Percentiles rank a stretch among this genome's conserved stretches.
These are phyloP conservation scores for Melipona beecheii DNA, from an alignment of 2,888 invertebrate species.

Conservation along the genomic window DNA sequence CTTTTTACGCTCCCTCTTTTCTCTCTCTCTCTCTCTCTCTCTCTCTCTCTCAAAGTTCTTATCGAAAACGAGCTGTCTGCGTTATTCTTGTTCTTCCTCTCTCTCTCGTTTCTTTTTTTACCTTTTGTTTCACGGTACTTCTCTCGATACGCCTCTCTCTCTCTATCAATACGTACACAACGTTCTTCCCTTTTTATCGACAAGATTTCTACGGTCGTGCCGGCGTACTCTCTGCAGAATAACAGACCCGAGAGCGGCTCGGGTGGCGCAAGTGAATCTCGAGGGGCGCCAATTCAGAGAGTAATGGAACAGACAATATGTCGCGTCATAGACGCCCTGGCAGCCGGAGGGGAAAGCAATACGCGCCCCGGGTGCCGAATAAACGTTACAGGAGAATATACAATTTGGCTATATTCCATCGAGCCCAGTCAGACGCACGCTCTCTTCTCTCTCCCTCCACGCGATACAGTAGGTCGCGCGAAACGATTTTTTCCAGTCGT, in stretches of 20 bases:
- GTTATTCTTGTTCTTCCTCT: not conserved
- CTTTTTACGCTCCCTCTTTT: conserved; percentile 33
- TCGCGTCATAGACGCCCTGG: conserved; percentile 22
- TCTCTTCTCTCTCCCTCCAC: not conserved
- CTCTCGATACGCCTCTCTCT: conserved; percentile 12
- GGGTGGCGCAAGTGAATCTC: conserved; percentile 47
- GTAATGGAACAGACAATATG: conserved; percentile 46
- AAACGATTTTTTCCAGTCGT: conserved; percentile 49
- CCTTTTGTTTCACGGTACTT: conserved; percentile 19
- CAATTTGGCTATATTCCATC: conserved; percentile 30
- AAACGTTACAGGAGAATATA: conserved; percentile 36
- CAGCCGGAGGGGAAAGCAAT: conserved; percentile 17
- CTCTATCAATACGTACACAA: not conserved
- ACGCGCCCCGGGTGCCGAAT: conserved; percentile 39
- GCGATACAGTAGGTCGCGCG: conserved; percentile 40
- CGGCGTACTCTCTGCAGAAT: conserved; percentile 15
- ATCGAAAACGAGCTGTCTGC: conserved; percentile 32
- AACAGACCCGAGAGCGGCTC: conserved; percentile 4
- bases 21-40: no score
- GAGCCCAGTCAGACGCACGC: conserved; percentile 11
- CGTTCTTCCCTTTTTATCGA: conserved; percentile 43
- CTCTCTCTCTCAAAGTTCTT: conserved; percentile 32
- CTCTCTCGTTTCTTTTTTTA: not conserved
- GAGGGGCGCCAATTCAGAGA: conserved; percentile 30
- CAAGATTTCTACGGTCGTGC: conserved; percentile 47